Conservation (phyloP, 2,113 vertebrate species). For the Campylomormyrus numenius region DNA sequence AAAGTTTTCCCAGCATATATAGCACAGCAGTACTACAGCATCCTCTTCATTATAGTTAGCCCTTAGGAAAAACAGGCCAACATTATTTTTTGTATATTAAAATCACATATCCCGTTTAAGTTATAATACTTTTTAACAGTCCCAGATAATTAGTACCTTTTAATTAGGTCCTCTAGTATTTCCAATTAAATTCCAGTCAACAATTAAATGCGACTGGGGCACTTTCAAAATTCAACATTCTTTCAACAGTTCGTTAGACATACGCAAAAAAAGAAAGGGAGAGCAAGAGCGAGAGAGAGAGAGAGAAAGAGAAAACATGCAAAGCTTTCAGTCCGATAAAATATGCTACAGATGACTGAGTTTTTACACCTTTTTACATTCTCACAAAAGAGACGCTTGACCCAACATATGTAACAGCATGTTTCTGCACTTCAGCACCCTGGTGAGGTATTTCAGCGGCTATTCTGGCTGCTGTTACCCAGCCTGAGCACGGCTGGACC, state of each 20-base stretch:
- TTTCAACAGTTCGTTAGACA: constrained; percentile 76
- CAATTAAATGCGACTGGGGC: constrained; percentile 78
- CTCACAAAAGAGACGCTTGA: constrained; percentile 80
- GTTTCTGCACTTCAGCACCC: constrained; percentile 68
- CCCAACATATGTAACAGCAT: constrained; percentile 85
- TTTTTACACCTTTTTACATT: constrained; percentile 78
- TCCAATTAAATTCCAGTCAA: constrained; percentile 77
- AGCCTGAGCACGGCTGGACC: constrained; percentile 62
- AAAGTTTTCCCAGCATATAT: background rate
- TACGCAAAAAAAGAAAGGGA: constrained; percentile 50
- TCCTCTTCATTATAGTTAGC: background rate
- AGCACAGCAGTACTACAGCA: background rate
- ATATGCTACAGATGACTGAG: constrained; percentile 71
- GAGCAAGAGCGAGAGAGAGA: constrained; percentile 41
- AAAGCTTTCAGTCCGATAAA: constrained; percentile 62
- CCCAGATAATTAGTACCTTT: constrained; percentile 56
- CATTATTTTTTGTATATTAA: background rate
- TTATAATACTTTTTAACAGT: constrained; percentile 23
- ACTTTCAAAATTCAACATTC: constrained; percentile 74
- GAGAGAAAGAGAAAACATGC: constrained; percentile 50
- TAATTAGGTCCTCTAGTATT: constrained; percentile 62
- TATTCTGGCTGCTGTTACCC: constrained; percentile 63
- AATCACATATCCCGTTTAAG: background rate
- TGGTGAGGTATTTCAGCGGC: constrained; percentile 60
- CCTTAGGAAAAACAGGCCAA: background rate